Percentiles rank a stretch among this genome's conserved stretches.
Conservation (phyloP, 2,888 invertebrate species). For the Agrilus cyanescens region DNA sequence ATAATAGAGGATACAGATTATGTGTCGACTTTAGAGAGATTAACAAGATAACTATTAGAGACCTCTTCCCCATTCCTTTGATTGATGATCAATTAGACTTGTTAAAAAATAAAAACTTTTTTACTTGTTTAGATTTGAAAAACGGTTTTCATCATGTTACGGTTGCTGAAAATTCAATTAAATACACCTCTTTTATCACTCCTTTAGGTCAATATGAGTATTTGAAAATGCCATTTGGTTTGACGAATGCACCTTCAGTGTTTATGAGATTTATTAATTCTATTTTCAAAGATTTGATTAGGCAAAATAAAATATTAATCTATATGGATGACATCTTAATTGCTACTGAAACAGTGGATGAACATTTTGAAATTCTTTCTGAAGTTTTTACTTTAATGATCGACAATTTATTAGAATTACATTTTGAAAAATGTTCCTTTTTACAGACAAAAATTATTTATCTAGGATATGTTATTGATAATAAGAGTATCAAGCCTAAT, state of each 20-base stretch:
- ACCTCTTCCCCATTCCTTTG: slow-evolving; percentile 17
- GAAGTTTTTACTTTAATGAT: neutral
- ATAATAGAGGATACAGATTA: slow-evolving; percentile 15
- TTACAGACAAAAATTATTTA: slow-evolving; percentile 13
- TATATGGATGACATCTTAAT: slow-evolving; percentile 16
- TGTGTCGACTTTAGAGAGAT: slow-evolving; percentile 21
- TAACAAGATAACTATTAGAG: slow-evolving; percentile 17
- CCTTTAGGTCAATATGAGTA: slow-evolving; percentile 23
- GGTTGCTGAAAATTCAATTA: slow-evolving; percentile 16
- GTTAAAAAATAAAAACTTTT: slow-evolving; percentile 18
- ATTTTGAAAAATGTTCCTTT: slow-evolving; percentile 11
- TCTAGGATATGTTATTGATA: slow-evolving; percentile 17
- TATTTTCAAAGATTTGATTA: slow-evolving; percentile 1
- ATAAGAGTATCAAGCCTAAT: slow-evolving; percentile 1
- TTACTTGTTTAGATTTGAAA: slow-evolving; percentile 21
- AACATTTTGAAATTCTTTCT: slow-evolving; percentile 10
- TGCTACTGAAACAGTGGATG: slow-evolving; percentile 8
- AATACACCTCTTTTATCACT: slow-evolving; percentile 23
- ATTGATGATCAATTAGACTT: slow-evolving; percentile 21
- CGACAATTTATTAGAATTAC: neutral
- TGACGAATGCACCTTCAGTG: slow-evolving; percentile 16
- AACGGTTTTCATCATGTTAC: slow-evolving; percentile 22
- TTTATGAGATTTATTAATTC: slow-evolving; percentile 2
- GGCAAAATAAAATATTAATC: neutral
- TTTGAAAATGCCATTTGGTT: slow-evolving; percentile 23